A percentile compares a stretch with the other conserved stretches of the same genome.
These are phyloP conservation scores for Notodonta dromedarius DNA, from an alignment of 2,888 invertebrate genomes.

Conservation along the genomic window DNA sequence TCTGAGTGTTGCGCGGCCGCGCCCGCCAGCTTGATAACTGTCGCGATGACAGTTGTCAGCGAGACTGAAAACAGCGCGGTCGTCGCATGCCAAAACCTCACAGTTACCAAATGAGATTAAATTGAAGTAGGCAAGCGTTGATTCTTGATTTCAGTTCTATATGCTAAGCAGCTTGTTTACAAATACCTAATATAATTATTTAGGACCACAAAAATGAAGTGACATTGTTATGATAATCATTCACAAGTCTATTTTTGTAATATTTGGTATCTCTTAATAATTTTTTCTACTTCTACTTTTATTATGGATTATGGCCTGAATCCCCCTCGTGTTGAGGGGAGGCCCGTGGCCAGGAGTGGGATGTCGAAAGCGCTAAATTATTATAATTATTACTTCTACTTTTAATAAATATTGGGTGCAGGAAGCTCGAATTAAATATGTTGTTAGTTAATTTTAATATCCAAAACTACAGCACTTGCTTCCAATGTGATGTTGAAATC, in stretches of 20 bases:
- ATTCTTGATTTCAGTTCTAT: constrained; percentile 27
- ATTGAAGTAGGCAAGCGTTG: constrained; percentile 85
- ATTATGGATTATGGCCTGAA: too few relatives aligned
- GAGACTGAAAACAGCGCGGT: constrained; percentile 42
- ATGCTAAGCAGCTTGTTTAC: constrained; percentile 18
- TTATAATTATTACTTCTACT: too few relatives aligned
- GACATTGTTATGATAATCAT: neutral
- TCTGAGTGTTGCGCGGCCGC: constrained; percentile 85
- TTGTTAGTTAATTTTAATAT: too few relatives aligned
- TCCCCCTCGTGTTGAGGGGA: too few relatives aligned
- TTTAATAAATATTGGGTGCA: too few relatives aligned
- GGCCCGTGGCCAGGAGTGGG: too few relatives aligned
- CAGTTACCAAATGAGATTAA: constrained; percentile 99
- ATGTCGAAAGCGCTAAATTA: too few relatives aligned
- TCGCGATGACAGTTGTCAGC: constrained; percentile 18
- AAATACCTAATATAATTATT: neutral
- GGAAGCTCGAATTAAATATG: too few relatives aligned
- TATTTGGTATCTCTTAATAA: too few relatives aligned
- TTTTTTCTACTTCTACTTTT: too few relatives aligned
- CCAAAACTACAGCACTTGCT: too few relatives aligned
- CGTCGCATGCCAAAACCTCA: constrained; percentile 86
- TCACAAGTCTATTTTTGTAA: neutral
- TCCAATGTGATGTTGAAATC: too few relatives aligned
- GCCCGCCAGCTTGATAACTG: constrained; percentile 47
- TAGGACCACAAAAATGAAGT: neutral